Base-by-base conservation (phyloP, 2,113 vertebrate genomes). In the Rousettus leschenaultii region DNA sequence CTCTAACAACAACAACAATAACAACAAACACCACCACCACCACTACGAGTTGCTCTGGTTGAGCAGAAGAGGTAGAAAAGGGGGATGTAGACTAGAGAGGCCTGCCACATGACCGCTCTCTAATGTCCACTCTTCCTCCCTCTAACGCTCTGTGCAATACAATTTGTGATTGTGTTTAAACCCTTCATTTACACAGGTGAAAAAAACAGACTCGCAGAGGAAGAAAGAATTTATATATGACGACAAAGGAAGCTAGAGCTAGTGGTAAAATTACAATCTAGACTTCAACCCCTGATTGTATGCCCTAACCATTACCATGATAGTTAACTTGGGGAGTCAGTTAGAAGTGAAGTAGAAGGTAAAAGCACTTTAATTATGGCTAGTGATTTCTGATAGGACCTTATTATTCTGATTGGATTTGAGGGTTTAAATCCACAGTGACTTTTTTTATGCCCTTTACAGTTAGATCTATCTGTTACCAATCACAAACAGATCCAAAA, bases 261-360 rank as follows among this genome's bases (percentile, higher is more conserved):
- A 55, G 63, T 90, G n/a, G 30, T 48, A 90, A 89, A 95, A 88
- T 48, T 92, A 82, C 86, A 92, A 86, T 86, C 55, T 83, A 86
- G 59, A 80, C 63, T 70, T 94, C 43, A 24, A 89, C 13, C 90
- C 33, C 14, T 71, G 70, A 78, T 26, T 87, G 14, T 26, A 66
- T 71, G 38, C 11, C 59, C n/a, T 89, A 93, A 53, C 30, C 48
- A 95, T 84, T 28, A 84, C 6, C 12, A 48, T 5, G 48, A 84
- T 3, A 75, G 40, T 48, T 84, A 78, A 71, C 30, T 28, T 83
- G 30, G 13, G 38, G 18, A 77, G 28, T 70, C 35, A 82, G 26
- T 45, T 16, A 86, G 24, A 22, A 91, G 91, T 91, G 43, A 78
- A 91, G 14, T 51, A 6, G 43, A 53, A 95, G 68, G 51, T 24